Conservation (phyloP, 2,888 invertebrate genomes). For the Euclidia mi region DNA sequence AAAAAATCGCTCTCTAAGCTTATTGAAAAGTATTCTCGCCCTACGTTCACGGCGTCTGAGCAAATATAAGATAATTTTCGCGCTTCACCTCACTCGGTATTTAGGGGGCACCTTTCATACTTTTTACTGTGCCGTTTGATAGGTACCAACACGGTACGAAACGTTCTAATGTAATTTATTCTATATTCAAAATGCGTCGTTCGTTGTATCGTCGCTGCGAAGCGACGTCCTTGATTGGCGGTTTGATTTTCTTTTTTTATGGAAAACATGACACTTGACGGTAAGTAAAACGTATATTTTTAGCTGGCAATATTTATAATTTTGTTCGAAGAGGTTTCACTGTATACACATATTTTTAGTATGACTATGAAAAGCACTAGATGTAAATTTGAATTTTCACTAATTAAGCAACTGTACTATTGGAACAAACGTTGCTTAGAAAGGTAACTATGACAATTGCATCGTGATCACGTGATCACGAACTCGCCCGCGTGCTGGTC, state of each 20-base stretch:
- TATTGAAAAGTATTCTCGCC: constrained; percentile 90
- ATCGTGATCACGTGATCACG: no score
- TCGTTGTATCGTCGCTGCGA: constrained; percentile 51
- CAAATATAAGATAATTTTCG: constrained; percentile 90
- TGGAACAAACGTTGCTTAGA: no score
- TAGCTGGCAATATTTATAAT: neutral
- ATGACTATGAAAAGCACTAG: no score
- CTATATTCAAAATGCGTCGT: constrained; percentile 80
- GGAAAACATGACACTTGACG: constrained; percentile 10
- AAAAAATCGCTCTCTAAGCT: constrained; percentile 88
- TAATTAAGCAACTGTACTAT: no score
- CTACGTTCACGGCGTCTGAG: constrained; percentile 88
- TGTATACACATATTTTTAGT: neutral
- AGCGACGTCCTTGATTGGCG: constrained; percentile 52
- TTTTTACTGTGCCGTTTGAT: constrained; percentile 85
- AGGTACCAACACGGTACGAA: constrained; percentile 66
- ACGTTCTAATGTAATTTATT: constrained; percentile 86
- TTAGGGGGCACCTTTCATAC: constrained; percentile 90
- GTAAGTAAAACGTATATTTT: neutral
- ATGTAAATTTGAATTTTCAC: no score
- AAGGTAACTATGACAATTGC: no score
- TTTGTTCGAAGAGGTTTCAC: neutral
- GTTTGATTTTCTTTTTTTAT: constrained; percentile 34
- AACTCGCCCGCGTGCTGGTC: no score
- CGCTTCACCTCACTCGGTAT: constrained; percentile 89